Base-by-base conservation (phyloP, 2,888 invertebrate genomes). In the Cyclophora punctaria region DNA sequence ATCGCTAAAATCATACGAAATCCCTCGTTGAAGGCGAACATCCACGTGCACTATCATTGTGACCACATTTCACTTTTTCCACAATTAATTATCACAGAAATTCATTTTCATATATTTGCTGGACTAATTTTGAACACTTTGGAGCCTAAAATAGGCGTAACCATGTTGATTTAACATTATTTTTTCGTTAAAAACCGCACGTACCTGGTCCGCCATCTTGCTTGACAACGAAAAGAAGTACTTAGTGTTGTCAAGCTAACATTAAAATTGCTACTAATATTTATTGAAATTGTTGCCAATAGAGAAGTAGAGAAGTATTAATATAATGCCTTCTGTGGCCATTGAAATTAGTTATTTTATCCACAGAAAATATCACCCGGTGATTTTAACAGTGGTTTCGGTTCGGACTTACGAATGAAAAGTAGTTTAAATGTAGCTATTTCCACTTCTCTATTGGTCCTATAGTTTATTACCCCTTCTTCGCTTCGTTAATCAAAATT, bases 121-220 rank as follows among this genome's bases (percentile, higher is more conserved):
- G 33, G 34, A 33, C 37, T 46, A 49, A 48, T 51, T 46, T 6
- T 46, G 5, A 40, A 43, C 55, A 68, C 57, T 63, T 62, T 57
- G 4, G 35, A 7, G 7, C 5, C 4, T 45, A 60, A 59, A 53
- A 55, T 34, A 20, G 4, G 2, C 3, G 34, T n/a, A 53, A 59
- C 55, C 49, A 51, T 48, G 3, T 2, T 44, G 37, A 55, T 63
- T 63, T 61, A 59, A 4, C 49, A 64, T 54, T 63, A 70, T 62
- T 75, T 75, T 64, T 60, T 47, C 37, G 46, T 56, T 73, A 77
- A 67, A 72, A 61, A 72, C 69, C 65, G 71, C 71, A 90, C 92
- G 77, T 91, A 94, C 94, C 93, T 94, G 94, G 85, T 94, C 94
- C 89, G 94, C 94, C 94, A 94, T 94, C 81, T 93, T 93, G 91